Conservation (phyloP, 2,797 vertebrate genomes). For the Salarias fasciatus region DNA sequence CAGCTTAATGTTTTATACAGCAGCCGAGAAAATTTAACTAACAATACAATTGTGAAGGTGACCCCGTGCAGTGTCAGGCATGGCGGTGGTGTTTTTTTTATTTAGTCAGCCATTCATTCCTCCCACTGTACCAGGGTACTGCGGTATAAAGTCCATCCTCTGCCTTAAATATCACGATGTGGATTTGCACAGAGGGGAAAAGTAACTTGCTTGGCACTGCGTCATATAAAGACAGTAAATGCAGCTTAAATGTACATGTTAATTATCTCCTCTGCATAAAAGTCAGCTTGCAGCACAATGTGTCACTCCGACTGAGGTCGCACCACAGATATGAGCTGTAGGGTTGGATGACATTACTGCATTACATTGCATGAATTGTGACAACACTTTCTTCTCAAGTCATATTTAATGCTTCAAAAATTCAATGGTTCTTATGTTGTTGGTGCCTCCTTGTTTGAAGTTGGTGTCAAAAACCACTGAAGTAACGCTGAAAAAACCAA, state of each 20-base stretch:
- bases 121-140: conserved; percentile 27
- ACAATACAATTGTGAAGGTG: conserved; percentile 21
- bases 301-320: conserved; percentile 1
- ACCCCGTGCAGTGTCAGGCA: conserved; percentile 19
- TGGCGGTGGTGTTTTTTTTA: conserved; percentile 41
- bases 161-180: conserved; percentile 56
- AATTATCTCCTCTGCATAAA: background rate
- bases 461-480: background rate
- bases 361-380: background rate
- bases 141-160: conserved; percentile 54
- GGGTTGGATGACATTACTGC: conserved; percentile 5
- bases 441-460: too few species aligned
- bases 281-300: background rate
- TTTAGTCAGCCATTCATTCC: conserved; percentile 59
- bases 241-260: too few species aligned
- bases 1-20: conserved; percentile 31
- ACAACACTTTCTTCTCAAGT: background rate
- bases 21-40: conserved; percentile 13
- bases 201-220: conserved; percentile 14
- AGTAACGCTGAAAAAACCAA: background rate
- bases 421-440: too few species aligned
- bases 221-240: conserved; percentile 14
- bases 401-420: background rate
- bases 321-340: conserved; percentile 5
- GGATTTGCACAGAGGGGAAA: conserved; percentile 43